phyloP scores from a whole-genome alignment of 2,113 vertebrate genomes.

The Osmerus eperlanus region DNA sequence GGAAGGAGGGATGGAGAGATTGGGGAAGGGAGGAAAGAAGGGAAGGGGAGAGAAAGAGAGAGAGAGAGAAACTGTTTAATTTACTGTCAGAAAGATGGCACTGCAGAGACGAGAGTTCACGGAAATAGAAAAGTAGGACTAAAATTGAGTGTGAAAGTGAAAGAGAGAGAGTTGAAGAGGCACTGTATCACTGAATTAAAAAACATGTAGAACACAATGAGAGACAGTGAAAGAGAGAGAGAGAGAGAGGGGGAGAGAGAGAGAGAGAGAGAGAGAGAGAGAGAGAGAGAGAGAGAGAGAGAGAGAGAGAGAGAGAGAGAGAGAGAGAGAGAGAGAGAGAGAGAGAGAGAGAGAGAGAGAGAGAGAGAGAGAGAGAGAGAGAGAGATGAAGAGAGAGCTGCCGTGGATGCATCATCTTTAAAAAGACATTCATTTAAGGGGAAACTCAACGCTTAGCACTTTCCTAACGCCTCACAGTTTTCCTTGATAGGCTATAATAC shows the following conservation, averaged over 20 bases:
- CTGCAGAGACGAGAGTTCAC: too few species aligned
- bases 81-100: too few species aligned
- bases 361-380: background rate
- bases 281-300: background rate
- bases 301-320: background rate
- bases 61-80: too few species aligned
- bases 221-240: too few species aligned
- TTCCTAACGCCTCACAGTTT: slow-evolving; percentile 37
- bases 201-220: too few species aligned
- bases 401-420: slow-evolving; percentile 26
- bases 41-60: too few species aligned
- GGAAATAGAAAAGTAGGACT: too few species aligned
- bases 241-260: background rate
- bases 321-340: background rate
- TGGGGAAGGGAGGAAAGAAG: background rate
- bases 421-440: slow-evolving; percentile 23
- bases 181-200: too few species aligned
- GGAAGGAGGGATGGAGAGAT: background rate
- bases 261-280: background rate
- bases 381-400: background rate
- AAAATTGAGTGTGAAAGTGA: too few species aligned
- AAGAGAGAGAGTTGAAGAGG: too few species aligned
- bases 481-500: slow-evolving; percentile 42
- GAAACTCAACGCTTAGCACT: slow-evolving; percentile 6
- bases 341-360: slow-evolving; percentile 3